phyloP scores from a whole-genome alignment of 2,888 invertebrate species.

The Pristionchus exspectatus region DNA sequence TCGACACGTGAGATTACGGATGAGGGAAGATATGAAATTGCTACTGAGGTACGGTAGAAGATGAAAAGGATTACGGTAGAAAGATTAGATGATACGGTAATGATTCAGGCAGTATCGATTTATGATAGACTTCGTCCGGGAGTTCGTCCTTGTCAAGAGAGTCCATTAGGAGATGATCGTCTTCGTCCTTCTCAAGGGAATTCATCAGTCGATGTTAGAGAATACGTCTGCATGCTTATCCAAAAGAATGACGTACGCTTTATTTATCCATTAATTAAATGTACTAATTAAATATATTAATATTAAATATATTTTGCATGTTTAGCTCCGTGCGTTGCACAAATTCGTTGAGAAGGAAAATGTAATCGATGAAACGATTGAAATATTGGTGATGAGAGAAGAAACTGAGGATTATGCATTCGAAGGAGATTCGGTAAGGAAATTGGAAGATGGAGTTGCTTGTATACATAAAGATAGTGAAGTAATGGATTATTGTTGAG shows the following conservation, averaged over 20 bases:
- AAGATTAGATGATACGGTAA: not conserved
- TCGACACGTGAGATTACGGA: not conserved
- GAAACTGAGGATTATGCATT: not conserved
- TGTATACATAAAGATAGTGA: too few species aligned
- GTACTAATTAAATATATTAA: not conserved
- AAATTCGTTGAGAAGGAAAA: constrained; percentile 9
- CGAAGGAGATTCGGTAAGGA: not conserved
- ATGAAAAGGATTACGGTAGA: not conserved
- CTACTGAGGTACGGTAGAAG: constrained; percentile 13
- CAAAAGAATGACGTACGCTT: not conserved
- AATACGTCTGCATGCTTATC: not conserved
- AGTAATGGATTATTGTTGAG: not conserved
- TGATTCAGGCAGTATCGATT: constrained; percentile 28
- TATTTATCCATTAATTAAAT: too few species aligned
- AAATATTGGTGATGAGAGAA: constrained; percentile 21
- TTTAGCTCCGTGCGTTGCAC: constrained; percentile 5
- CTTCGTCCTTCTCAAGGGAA: not conserved
- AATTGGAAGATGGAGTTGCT: not conserved
- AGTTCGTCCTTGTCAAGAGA: not conserved
- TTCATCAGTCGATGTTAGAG: not conserved
- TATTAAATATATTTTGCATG: too few species aligned
- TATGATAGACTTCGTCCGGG: constrained; percentile 16
- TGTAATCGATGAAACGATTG: constrained; percentile 26
- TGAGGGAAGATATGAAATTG: not conserved
- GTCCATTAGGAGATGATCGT: not conserved